Evolutionary conservation across 2,888 invertebrate genomes (phyloP), one percentile per base, ranked within the genome.

Genomic region (Drosophila nigricruria): DNA sequence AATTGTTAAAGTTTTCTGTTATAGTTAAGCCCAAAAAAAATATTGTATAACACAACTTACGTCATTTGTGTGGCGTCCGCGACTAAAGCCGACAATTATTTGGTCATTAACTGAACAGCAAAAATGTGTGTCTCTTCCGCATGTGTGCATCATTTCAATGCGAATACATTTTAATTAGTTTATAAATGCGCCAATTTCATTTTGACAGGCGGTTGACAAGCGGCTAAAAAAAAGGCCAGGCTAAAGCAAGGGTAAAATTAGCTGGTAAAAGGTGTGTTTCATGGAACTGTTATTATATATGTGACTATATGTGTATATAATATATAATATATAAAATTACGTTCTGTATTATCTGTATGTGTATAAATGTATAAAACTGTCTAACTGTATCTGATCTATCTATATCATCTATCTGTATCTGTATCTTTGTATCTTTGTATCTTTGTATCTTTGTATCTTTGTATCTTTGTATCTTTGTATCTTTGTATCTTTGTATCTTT

Each of bases 141-240:
- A 42, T 54, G 73, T 14, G 32, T 36, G 30, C 36, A 38, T 57
- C 45, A 18, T 27, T 68, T 61, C 32, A n/a, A 25, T 49, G 14
- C 61, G 53, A 69, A 54, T 27, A 63, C 27, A 49, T 53, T 74
- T 75, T 43, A 69, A 75, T 79, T 8, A 43, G 36, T 47, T 53
- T 32, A 54, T 63, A 36, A 70, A 60, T 50, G 34, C 23, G 18
- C 23, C 36, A 69, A 30, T 56, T 54, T 18, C 16, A 38, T 18
- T 23, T 49, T 23, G n/a, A 25, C 16, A 9, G 4, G 16, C 23
- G 23, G 10, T 43, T 20, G 23, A 14, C 20, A 12, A 14, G 10
- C 8, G 14, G 27, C 16, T n/a, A 14, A 64, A 38, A 32, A 3
- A 16, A 5, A 8, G 25, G 14, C 23, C n/a, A n/a, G n/a, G n/a